phyloP scores from a whole-genome alignment of 2,888 invertebrate genomes.

The Ormyrus pomaceus region DNA sequence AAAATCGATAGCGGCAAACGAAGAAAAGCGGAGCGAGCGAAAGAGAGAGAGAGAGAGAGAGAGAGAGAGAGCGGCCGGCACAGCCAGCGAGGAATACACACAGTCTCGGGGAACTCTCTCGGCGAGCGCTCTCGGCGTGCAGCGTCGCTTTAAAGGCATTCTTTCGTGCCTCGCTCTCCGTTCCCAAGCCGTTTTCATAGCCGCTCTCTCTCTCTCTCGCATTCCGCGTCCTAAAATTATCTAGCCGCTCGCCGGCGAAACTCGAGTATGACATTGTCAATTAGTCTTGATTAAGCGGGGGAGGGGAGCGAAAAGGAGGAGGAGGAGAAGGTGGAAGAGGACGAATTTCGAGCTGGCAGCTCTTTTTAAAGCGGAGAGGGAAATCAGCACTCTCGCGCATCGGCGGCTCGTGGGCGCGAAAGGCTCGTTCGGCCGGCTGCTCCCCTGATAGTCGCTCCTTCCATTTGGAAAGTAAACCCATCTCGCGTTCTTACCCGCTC shows the following conservation, averaged over 20 bases:
- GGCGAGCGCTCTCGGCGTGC: not conserved
- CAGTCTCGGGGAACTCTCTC: slow-evolving; percentile 1
- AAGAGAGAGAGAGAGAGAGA: not conserved
- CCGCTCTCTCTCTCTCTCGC: not conserved
- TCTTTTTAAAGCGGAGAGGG: too few relatives aligned
- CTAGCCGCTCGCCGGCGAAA: not conserved
- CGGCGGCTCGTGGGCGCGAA: not conserved
- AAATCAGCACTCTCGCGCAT: not conserved
- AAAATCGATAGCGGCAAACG: slow-evolving; percentile 38
- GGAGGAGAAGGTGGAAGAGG: too few relatives aligned
- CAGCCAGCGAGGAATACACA: not conserved
- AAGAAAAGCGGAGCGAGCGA: slow-evolving; percentile 6
- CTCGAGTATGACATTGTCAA: too few relatives aligned
- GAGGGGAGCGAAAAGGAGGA: too few relatives aligned
- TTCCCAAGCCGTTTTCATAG: slow-evolving; percentile 51
- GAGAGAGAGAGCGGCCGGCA: slow-evolving; percentile 10
- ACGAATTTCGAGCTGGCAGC: too few relatives aligned
- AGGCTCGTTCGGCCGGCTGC: slow-evolving; percentile 20
- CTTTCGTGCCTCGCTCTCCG: slow-evolving; percentile 40
- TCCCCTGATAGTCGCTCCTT: slow-evolving; percentile 57
- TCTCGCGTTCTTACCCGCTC: slow-evolving; percentile 32
- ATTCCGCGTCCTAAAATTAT: slow-evolving; percentile 15
- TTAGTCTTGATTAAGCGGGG: too few relatives aligned
- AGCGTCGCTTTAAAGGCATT: slow-evolving; percentile 50
- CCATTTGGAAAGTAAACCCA: slow-evolving; percentile 57